Evolutionary conservation across 2,797 vertebrate genomes (phyloP), one percentile per base, ranked within the genome.

Genomic region (Protonibea diacanthus): DNA sequence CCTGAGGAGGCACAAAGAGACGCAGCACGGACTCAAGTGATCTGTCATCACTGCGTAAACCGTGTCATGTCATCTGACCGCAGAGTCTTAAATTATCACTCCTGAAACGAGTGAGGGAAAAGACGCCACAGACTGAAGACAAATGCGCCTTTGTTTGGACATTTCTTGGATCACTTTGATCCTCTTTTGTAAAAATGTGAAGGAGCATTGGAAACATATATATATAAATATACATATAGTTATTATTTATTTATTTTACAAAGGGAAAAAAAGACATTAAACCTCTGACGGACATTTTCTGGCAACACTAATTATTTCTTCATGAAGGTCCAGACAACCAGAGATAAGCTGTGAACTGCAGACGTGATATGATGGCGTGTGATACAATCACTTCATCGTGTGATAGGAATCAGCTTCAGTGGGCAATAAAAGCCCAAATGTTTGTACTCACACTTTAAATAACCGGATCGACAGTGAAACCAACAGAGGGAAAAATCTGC

Each of bases 1-100:
- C 82, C 95, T 99, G 89, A 92, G 98, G 85, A 95, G 98, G 71
- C 98, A 99, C 93, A 97, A 98, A 69, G 98, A 99, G 92, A 99
- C 97, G 0, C 98, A 99, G 83, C 98, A 99, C 0, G 97, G 97
- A 69, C 95, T 99, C 66, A 99, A 99, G 76, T 98, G 94, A 14
- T 2, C 11, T 2, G 27, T 11, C 20, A 47, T 9, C 64, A 6
- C 56, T 9, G 79, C 14, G 6, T 15, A 33, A 11, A 53, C 4
- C 33, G 27, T 23, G 45, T 42, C 52, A 20, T 21, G 25, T 38
- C 0, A 63, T 58, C 42, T 18, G 66, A 77, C 38, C 53, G 15
- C 13, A 33, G 13, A 15, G 40, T 51, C 23, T 71, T 27, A 8
- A 20, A 27, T 29, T 3, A 45, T 57, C 21, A 0, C 11, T 21